phyloP scores from a whole-genome alignment of 64 coral and sea anemone species.

The Porites australiensis region DNA sequence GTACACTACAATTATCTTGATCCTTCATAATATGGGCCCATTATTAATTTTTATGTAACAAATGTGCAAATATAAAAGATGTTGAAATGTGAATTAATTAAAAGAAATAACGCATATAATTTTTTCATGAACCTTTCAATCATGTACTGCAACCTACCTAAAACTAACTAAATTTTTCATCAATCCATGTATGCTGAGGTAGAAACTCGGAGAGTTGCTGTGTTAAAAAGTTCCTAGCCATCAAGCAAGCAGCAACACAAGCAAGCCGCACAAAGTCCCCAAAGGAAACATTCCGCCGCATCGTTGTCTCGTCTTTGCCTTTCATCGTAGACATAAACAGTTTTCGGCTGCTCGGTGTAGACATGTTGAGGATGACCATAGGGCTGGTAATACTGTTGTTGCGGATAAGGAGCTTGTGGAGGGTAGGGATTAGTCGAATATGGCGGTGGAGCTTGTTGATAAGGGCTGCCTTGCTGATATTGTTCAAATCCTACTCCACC shows the following conservation, averaged over 20 bases:
- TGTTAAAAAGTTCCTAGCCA: neutral
- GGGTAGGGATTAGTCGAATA: slow-evolving; percentile 66
- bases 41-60: too few species aligned
- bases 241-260: slow-evolving; percentile 75
- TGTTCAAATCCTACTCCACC: slow-evolving; percentile 67
- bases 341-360: slow-evolving; percentile 69
- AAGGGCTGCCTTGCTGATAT: slow-evolving; percentile 62
- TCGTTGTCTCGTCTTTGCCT: slow-evolving; percentile 39
- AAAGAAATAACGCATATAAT: too few species aligned
- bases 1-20: too few species aligned
- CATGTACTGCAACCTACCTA: too few species aligned
- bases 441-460: slow-evolving; percentile 27
- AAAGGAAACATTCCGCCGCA: slow-evolving; percentile 43
- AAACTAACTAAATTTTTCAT: too few species aligned
- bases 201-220: neutral
- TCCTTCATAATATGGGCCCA: too few species aligned
- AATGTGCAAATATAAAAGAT: too few species aligned
- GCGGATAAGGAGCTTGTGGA: slow-evolving; percentile 38
- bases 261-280: slow-evolving; percentile 62
- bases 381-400: slow-evolving; percentile 31
- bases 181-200: too few species aligned
- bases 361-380: slow-evolving; percentile 49
- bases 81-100: too few species aligned
- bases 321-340: slow-evolving; percentile 72
- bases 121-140: too few species aligned